Evolutionary conservation across 2,797 vertebrate species (phyloP).

Genomic region (Loriculus beryllinus): DNA sequence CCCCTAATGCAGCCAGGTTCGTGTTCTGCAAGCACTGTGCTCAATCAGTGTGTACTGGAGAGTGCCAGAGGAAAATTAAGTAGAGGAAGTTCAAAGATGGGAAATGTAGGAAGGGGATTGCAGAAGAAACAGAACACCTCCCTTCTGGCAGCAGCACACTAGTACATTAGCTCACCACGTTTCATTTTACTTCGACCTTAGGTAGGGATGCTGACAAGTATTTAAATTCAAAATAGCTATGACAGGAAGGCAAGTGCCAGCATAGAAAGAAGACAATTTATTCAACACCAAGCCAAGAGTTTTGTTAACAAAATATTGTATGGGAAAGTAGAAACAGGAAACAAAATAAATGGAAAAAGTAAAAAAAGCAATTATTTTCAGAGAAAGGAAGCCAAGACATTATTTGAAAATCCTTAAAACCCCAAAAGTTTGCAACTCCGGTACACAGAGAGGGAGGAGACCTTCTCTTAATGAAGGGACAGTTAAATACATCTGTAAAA

Average conservation of each 20-base stretch:
- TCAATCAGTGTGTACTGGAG: fast-evolving
- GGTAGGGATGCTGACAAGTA: background rate
- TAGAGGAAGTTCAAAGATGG: background rate
- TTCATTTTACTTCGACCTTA: background rate
- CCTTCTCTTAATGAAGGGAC: background rate
- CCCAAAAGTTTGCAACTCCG: background rate
- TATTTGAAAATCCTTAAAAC: background rate
- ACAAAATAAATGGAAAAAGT: background rate
- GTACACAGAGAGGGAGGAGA: background rate
- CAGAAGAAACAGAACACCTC: background rate
- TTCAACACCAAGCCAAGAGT: background rate
- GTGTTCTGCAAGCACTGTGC: background rate
- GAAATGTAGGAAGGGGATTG: background rate
- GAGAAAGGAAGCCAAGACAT: background rate
- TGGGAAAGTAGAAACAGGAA: background rate
- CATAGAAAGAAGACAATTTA: background rate
- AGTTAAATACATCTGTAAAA: background rate
- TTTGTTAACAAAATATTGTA: background rate
- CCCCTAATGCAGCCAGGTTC: background rate
- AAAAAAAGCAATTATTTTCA: background rate
- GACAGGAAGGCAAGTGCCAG: background rate
- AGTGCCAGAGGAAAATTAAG: background rate
- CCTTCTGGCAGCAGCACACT: background rate
- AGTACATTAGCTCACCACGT: background rate
- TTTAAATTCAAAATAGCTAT: background rate